These are phyloP conservation scores for Equus przewalskii DNA, from an alignment of 2,113 vertebrate species.

Conservation along the genomic window DNA sequence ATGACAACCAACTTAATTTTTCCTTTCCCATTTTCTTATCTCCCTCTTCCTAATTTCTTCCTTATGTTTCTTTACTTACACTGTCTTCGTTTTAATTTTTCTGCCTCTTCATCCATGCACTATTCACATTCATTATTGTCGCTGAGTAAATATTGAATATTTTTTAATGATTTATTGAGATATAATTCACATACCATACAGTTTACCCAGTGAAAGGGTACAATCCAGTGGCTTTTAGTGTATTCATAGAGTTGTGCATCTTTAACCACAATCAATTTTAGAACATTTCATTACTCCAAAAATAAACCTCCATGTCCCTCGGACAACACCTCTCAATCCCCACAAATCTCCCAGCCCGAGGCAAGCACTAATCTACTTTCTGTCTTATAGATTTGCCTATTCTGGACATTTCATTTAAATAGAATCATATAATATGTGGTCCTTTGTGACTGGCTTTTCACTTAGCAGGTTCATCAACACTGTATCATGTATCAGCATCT, in stretches of 20 bases:
- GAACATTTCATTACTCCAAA: background rate
- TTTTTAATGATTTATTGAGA: background rate
- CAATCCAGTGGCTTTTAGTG: background rate
- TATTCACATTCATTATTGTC: background rate
- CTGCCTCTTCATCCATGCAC: background rate
- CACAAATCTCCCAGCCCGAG: background rate
- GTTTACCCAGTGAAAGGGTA: background rate
- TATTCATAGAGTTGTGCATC: background rate
- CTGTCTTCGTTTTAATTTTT: background rate
- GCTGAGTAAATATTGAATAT: background rate
- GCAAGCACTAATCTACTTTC: background rate
- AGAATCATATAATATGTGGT: background rate
- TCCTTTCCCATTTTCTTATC: background rate
- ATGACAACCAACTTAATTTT: background rate
- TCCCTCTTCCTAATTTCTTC: background rate
- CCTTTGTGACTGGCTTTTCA: background rate
- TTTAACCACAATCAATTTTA: background rate
- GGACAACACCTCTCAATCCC: background rate
- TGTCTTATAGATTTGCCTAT: background rate
- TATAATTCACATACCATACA: background rate
- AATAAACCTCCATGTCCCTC: background rate
- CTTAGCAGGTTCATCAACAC: background rate
- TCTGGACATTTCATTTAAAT: background rate
- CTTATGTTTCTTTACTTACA: conserved; percentile 10
- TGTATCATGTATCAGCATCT: background rate